Evolutionary conservation across 2,797 vertebrate genomes (phyloP).

Genomic region (Poecilia wingei): DNA sequence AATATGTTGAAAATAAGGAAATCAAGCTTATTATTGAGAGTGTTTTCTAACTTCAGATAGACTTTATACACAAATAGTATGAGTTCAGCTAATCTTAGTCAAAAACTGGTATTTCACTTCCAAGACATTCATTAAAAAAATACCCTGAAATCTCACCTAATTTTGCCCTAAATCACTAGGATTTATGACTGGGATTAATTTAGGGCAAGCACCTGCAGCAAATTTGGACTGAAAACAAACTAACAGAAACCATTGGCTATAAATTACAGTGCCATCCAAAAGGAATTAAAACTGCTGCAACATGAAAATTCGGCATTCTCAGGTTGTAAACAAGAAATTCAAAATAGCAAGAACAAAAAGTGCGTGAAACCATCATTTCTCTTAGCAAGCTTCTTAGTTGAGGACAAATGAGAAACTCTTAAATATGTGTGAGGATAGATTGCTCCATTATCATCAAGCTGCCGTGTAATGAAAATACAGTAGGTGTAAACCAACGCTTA

Average conservation of each 20-base stretch:
- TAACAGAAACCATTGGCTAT: neutral
- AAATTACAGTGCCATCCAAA: neutral
- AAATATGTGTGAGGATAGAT: constrained; percentile 35
- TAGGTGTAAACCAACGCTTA: constrained; percentile 67
- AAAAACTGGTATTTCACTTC: neutral
- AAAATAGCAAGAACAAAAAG: constrained; percentile 8
- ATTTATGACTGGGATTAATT: neutral
- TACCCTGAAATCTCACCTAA: no score
- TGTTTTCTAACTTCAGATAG: neutral
- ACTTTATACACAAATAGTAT: neutral
- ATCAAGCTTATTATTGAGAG: neutral
- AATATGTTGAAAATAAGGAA: neutral
- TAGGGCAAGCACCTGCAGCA: neutral
- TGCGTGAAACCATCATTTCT: constrained; percentile 3
- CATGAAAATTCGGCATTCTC: neutral
- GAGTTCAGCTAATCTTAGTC: neutral
- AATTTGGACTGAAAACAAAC: neutral
- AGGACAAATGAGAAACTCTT: constrained; percentile 23
- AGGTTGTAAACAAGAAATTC: constrained; percentile 2
- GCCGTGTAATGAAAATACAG: constrained; percentile 60
- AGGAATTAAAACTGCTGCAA: neutral
- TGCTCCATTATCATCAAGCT: constrained; percentile 58
- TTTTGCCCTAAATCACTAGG: no score
- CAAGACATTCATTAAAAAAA: neutral
- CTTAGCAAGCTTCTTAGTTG: constrained; percentile 16